phyloP scores from a whole-genome alignment of 2,113 vertebrate genomes.

The Polypterus bichir region DNA sequence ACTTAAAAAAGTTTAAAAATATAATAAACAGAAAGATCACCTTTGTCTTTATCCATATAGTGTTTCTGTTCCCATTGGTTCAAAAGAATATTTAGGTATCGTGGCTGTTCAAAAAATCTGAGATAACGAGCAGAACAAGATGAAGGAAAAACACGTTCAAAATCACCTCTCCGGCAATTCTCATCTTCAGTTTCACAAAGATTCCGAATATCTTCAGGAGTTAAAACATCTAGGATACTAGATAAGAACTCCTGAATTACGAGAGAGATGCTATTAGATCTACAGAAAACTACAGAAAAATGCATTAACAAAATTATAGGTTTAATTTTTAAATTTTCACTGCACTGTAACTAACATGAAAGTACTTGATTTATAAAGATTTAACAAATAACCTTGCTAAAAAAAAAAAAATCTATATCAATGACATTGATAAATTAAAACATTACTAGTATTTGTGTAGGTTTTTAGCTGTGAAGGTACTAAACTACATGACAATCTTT shows the following conservation, averaged over 20 bases:
- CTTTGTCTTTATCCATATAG: constrained; percentile 60
- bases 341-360: too few species aligned
- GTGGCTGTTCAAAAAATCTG: constrained; percentile 76
- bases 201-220: constrained; percentile 72
- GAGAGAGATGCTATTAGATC: not conserved
- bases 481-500: too few species aligned
- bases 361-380: too few species aligned
- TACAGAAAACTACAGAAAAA: too few species aligned
- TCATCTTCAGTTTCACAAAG: constrained; percentile 83
- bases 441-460: too few species aligned
- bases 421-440: too few species aligned
- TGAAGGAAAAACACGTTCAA: constrained; percentile 79
- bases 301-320: too few species aligned
- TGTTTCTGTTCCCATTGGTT: constrained; percentile 85
- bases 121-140: constrained; percentile 70
- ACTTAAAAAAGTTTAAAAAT: too few species aligned
- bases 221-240: constrained; percentile 72
- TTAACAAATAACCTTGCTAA: too few species aligned
- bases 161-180: constrained; percentile 66
- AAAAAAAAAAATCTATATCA: too few species aligned
- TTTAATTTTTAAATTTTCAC: too few species aligned
- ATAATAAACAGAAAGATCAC: constrained; percentile 29
- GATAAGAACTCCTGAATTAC: constrained; percentile 60
- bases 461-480: too few species aligned
- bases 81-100: constrained; percentile 84